These are phyloP conservation scores for Drosophila pandora DNA, from an alignment of 1,140 invertebrate species.

Conservation along the genomic window DNA sequence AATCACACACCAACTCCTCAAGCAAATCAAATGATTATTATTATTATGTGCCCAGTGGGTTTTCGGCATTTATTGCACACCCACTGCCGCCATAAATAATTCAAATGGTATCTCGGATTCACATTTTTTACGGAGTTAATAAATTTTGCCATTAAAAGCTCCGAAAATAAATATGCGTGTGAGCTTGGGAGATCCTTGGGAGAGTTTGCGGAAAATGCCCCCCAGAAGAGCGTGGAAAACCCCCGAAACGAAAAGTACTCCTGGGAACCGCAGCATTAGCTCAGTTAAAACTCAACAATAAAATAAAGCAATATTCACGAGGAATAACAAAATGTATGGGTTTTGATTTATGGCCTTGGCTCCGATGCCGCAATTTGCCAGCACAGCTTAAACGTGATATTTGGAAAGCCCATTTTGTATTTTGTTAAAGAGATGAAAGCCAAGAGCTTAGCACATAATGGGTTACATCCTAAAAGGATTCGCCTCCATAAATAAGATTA, in stretches of 20 bases:
- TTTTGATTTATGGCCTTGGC: constrained; percentile 58
- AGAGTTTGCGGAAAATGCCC: constrained; percentile 1
- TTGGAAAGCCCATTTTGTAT: constrained; percentile 24
- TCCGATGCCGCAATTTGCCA: constrained; percentile 37
- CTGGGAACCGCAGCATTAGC: constrained; percentile 27
- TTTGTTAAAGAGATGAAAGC: constrained; percentile 8
- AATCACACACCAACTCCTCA: constrained; percentile 22
- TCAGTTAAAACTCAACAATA: constrained; percentile 36
- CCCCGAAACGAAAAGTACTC: constrained; percentile 7
- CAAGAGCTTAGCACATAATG: constrained; percentile 2
- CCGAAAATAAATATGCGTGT: constrained; percentile 38
- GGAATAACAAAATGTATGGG: constrained; percentile 59
- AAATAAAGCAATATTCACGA: constrained; percentile 25
- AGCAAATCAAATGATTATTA: constrained; percentile 34
- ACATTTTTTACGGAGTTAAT: constrained; percentile 57
- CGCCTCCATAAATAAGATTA: constrained; percentile 30
- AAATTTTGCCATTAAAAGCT: constrained; percentile 59
- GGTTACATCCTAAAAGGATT: constrained; percentile 19
- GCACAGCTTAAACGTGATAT: constrained; percentile 55
- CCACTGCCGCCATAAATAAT: constrained; percentile 35
- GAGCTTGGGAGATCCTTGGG: neutral
- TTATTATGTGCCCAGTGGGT: constrained; percentile 11
- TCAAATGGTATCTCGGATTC: constrained; percentile 42
- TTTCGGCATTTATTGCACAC: constrained; percentile 28
- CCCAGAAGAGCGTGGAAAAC: neutral